A percentile compares a stretch with the other conserved stretches of the same genome.
These are phyloP conservation scores for Leptinotarsa lineolata DNA, from an alignment of 1,140 invertebrate species.

Conservation along the genomic window DNA sequence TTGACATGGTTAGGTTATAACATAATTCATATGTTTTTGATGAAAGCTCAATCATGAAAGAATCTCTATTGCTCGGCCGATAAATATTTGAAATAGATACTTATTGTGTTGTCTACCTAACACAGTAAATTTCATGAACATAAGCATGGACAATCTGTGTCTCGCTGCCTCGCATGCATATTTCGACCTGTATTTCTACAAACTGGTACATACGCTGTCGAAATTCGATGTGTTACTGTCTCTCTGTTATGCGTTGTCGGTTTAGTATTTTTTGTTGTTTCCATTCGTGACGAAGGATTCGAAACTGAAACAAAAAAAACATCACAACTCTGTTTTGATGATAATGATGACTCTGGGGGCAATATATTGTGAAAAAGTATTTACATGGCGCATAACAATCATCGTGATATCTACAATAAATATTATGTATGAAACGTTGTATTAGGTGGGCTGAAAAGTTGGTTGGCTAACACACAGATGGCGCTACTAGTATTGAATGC, in stretches of 20 bases:
- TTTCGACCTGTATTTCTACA: conserved; percentile 50
- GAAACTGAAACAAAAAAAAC: conserved; percentile 17
- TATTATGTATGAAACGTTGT: too few species aligned
- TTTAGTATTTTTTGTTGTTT: conserved; percentile 7
- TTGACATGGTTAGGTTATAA: too few species aligned
- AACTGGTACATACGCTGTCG: conserved; percentile 55
- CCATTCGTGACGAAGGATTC: conserved; percentile 17
- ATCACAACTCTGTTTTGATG: too few species aligned
- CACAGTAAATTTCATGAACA: conserved; percentile 52
- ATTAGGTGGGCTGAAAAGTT: too few species aligned
- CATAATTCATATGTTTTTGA: not conserved
- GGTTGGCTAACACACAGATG: too few species aligned
- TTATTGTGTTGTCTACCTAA: conserved; percentile 49
- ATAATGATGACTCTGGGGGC: too few species aligned
- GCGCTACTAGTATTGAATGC: too few species aligned
- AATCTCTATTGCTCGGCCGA: not conserved
- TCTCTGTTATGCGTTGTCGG: conserved; percentile 20
- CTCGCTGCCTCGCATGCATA: conserved; percentile 44
- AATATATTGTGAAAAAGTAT: too few species aligned
- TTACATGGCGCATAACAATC: too few species aligned
- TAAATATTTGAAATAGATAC: conserved; percentile 29
- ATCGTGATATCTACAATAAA: too few species aligned
- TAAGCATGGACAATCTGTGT: conserved; percentile 53
- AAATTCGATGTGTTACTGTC: conserved; percentile 45
- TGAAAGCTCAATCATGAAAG: not conserved